A percentile compares a stretch with the other conserved stretches of the same genome.
These are phyloP conservation scores for Aphidius colemani DNA, from an alignment of 2,888 invertebrate genomes.

Conservation along the genomic window DNA sequence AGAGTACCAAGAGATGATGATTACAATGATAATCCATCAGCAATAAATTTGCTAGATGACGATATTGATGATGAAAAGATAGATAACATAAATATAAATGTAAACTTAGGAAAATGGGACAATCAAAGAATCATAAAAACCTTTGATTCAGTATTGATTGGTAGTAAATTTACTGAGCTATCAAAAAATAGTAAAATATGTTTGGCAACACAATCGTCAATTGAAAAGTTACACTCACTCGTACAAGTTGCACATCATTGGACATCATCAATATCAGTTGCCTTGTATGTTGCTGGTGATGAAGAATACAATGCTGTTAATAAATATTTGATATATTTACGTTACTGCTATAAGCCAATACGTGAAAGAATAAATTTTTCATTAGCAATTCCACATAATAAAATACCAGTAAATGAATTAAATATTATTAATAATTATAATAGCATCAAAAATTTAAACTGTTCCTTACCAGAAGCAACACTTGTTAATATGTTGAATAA, in stretches of 20 bases:
- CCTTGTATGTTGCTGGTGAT: constrained; percentile 79
- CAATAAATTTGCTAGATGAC: constrained; percentile 30
- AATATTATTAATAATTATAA: constrained; percentile 41
- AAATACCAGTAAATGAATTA: constrained; percentile 52
- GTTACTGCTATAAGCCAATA: constrained; percentile 74
- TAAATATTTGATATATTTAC: constrained; percentile 76
- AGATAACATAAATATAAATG: constrained; percentile 63
- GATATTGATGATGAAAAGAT: constrained; percentile 39
- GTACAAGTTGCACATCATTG: constrained; percentile 81
- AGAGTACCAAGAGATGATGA: constrained; percentile 27
- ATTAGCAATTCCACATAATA: constrained; percentile 71
- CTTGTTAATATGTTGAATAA: constrained; percentile 67
- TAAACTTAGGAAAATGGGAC: constrained; percentile 77
- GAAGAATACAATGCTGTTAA: constrained; percentile 76
- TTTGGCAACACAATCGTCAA: constrained; percentile 83
- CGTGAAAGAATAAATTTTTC: constrained; percentile 78
- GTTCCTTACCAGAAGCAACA: constrained; percentile 71
- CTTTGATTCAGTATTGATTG: constrained; percentile 75
- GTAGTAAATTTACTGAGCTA: constrained; percentile 68
- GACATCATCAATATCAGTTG: constrained; percentile 84
- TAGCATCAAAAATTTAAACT: constrained; percentile 62
- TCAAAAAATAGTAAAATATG: constrained; percentile 70
- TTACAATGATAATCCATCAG: too few relatives aligned
- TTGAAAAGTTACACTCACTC: constrained; percentile 79
- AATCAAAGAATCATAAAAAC: constrained; percentile 70